Base-by-base conservation (phyloP, 1,140 invertebrate species). In the Eurosta solidaginis region DNA sequence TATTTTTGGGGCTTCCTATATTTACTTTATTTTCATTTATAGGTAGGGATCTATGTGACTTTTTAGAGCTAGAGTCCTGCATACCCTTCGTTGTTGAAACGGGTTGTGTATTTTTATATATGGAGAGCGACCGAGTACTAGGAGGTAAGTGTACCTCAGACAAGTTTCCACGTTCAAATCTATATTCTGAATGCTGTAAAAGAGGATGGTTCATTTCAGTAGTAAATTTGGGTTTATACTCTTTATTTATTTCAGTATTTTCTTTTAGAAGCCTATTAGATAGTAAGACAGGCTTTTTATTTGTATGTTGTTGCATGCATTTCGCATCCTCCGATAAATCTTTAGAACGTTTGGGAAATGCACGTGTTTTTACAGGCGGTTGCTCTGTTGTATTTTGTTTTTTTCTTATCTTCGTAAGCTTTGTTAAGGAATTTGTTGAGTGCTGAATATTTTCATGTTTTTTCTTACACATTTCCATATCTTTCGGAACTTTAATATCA, bases 151-250 rank as follows among this genome's bases (percentile, higher is more conserved):
- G 92, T 80, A 92, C 92, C 44, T 92, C 89, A 10, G 90, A 88
- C 54, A 90, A 90, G 79, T 91, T 89, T 77, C 91, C 89, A 63
- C 90, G 90, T 81, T 94, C 93, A 82, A 92, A 94, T 80, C 93
- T 91, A 82, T 94, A 92, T 81, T 93, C 92, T 0, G 93, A 94
- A 87, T 94, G 93, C 84, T 94, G 93, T 4, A 93, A 82, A 25
- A 93, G 86, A 14, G 92, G 92, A 88, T 94, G 92, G 81, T 90
- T 90, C 81, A 85, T 79, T 83, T 87, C 82, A 78, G 82, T 83
- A 79, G 84, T 81, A 49, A 81, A 79, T 80, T 83, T 83, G 42
- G 81, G 82, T 80, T 82, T 83, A 44, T 82, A 79, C 33, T 86
- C 83, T 78, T 81, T 86, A 59, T 84, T 83, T n/a, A 83, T 81